Evolutionary conservation across 1,140 invertebrate species (phyloP), one percentile per base, ranked within the genome.

Genomic region (Drosophila tristis): DNA sequence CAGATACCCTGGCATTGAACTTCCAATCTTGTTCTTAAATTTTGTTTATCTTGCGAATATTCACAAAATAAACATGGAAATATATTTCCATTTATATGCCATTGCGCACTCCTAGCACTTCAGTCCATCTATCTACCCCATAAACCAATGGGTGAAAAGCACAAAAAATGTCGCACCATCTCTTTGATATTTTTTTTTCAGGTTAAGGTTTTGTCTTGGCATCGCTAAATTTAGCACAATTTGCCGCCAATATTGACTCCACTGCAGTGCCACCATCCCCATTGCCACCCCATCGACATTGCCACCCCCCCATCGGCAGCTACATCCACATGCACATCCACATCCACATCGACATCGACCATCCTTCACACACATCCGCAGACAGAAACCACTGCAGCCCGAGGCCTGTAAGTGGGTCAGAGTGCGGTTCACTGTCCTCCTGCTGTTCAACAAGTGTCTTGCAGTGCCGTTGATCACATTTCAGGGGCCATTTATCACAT

Each of bases 201-300:
- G 82, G 82, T 87, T 78, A 82, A 87, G 82, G 82, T 49, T 80
- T 76, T 71, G 51, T 20, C 53, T 51, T 45, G 31, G 25, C 39
- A 42, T 7, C 11, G 26, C 47, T 55, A 59, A 42, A 74, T 50
- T 79, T 74, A 62, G 53, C 20, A 31, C 44, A 51, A 56, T 72
- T 29, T 56, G 39, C 42, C 42, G 71, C 62, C 54, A 75, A 60
- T 67, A 61, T 68, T 31, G 20, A 45, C 39, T 65, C 43, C 53
- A 55, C 15, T 53, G 55, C 49, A 57, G 20, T 13, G 16, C 11
- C 31, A 8, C 20, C 45, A 23, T 23, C n/a, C 39, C 49, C 50
- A 53, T 31, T 35, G 20, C 29, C 29, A 16, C 23, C n/a, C 54
- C 23, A n/a, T 44, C n/a, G 13, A 31, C 3, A 29, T 7, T 6